Percentiles rank a stretch among this genome's conserved stretches.
Conservation (phyloP, 37 sponge, comb jelly and placozoan species). For the Petrosia ficiformis region DNA sequence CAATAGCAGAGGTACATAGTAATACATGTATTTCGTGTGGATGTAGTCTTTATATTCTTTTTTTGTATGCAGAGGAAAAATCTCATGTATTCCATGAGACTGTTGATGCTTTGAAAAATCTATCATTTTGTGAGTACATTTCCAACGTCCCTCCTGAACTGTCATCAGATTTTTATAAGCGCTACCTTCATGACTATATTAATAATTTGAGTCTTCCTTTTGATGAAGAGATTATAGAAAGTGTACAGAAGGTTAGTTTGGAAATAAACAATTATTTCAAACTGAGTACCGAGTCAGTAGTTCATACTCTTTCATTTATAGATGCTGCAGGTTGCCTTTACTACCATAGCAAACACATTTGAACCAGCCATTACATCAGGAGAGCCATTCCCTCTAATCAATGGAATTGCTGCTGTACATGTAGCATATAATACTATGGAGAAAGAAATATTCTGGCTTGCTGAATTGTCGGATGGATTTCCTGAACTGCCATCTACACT, state of each 20-base stretch:
- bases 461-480: background rate
- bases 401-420: slow-evolving; percentile 5
- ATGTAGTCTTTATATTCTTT: background rate
- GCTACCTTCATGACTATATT: slow-evolving; percentile 10
- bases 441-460: background rate
- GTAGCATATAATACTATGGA: background rate
- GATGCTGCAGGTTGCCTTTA: background rate
- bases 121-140: background rate
- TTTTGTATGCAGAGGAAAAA: background rate
- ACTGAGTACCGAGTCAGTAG: too few species aligned
- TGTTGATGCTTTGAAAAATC: background rate
- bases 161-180: background rate
- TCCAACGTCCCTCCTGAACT: background rate
- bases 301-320: background rate
- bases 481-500: background rate
- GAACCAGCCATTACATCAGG: background rate
- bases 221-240: background rate
- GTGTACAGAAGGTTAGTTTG: background rate
- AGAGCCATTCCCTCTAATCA: slow-evolving; percentile 3
- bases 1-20: background rate
- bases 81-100: background rate
- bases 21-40: background rate
- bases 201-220: background rate
- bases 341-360: background rate
- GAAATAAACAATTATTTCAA: too few species aligned